Conservation (phyloP, 2,797 vertebrate species). For the Tiaroga cobitis region DNA sequence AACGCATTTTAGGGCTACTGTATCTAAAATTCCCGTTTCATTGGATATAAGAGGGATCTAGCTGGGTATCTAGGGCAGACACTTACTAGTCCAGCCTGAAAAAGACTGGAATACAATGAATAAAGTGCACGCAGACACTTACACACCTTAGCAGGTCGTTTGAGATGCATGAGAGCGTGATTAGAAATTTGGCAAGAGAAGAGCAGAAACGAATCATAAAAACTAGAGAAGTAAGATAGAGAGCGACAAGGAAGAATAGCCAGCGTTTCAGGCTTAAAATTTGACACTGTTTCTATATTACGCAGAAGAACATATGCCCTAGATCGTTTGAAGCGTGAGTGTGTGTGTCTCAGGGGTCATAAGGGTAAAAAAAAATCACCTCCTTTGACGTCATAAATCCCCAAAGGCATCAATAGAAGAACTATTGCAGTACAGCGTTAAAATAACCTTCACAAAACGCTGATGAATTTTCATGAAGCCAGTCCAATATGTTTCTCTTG, state of each 20-base stretch:
- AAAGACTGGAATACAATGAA: constrained; percentile 10
- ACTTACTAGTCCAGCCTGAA: neutral
- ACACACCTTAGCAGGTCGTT: neutral
- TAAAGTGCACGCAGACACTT: neutral
- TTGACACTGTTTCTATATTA: constrained; percentile 11
- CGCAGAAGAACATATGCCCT: neutral
- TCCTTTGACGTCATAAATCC: constrained; percentile 13
- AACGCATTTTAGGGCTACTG: neutral
- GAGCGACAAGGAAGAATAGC: constrained; percentile 12
- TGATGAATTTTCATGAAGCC: neutral
- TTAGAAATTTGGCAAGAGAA: constrained; percentile 11
- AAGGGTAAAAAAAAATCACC: constrained; percentile 20
- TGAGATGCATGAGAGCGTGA: neutral
- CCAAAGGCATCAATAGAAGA: neutral
- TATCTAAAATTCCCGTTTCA: neutral
- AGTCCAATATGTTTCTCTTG: neutral
- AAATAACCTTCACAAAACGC: neutral
- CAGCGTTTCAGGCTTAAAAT: neutral
- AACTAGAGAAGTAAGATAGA: neutral
- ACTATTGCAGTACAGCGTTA: neutral
- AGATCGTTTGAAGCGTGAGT: neutral
- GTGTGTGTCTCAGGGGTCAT: constrained; percentile 25
- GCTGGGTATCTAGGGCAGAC: constrained; percentile 25
- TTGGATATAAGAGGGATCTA: neutral
- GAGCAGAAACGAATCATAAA: neutral